Conservation (phyloP, 2,888 invertebrate genomes). For the Pyrrhosoma nymphula region DNA sequence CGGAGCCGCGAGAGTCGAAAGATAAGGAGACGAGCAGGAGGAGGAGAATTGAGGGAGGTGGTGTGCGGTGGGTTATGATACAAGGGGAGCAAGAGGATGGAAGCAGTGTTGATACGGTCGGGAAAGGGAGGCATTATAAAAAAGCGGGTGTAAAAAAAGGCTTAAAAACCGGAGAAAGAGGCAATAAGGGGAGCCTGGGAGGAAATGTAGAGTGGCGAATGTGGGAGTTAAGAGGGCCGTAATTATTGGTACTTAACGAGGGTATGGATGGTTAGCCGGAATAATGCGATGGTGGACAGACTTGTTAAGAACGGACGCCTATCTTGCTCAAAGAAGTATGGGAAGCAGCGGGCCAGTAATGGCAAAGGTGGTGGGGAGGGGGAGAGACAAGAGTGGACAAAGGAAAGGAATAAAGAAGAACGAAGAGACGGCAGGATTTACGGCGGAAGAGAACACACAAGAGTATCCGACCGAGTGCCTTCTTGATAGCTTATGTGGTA, state of each 20-base stretch:
- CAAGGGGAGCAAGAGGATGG: background rate
- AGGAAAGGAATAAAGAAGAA: background rate
- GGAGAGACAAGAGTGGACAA: background rate
- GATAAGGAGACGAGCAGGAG: background rate
- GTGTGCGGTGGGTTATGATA: background rate
- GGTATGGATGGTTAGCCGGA: conserved; percentile 36
- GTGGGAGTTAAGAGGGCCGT: conserved; percentile 3
- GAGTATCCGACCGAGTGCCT: background rate
- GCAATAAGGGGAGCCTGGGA: background rate
- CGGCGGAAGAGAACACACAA: background rate
- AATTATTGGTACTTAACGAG: conserved; percentile 28
- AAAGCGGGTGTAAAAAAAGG: background rate
- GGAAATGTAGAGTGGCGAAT: conserved; percentile 15
- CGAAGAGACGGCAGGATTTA: background rate
- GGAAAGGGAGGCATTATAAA: background rate
- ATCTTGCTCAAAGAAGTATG: background rate
- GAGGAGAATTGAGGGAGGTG: background rate
- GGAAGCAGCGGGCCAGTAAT: background rate
- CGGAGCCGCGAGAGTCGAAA: background rate
- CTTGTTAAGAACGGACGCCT: conserved; percentile 35
- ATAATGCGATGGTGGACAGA: conserved; percentile 42
- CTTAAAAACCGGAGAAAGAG: background rate
- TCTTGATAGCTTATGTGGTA: background rate
- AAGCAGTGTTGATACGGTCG: background rate
- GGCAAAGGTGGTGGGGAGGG: background rate